Percentiles rank a stretch among this genome's conserved stretches.
Evolutionary conservation across 1,140 invertebrate species (phyloP).

Genomic region (Carposina sasakii): DNA sequence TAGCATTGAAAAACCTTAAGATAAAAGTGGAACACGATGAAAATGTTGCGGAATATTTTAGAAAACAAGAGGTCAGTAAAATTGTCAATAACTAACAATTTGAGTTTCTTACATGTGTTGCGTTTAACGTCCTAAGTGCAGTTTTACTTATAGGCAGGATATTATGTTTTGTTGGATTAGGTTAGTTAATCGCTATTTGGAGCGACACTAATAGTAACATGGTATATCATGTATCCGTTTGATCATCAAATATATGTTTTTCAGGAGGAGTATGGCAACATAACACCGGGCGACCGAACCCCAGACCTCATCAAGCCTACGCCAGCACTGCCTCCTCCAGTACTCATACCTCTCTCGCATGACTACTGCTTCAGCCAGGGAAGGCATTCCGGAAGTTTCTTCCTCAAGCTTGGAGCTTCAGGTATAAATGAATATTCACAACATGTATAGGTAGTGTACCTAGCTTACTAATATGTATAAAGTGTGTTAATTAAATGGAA

Average conservation of each 20-base stretch:
- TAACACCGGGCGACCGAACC: slow-evolving; percentile 46
- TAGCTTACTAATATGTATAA: too few relatives aligned
- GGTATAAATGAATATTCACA: too few relatives aligned
- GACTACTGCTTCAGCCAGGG: slow-evolving; percentile 77
- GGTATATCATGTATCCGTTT: too few relatives aligned
- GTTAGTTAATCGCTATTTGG: too few relatives aligned
- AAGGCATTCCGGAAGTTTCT: slow-evolving; percentile 81
- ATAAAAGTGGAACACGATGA: slow-evolving; percentile 55
- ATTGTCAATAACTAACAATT: neutral
- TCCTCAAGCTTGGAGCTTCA: slow-evolving; percentile 81
- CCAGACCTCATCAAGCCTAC: slow-evolving; percentile 30
- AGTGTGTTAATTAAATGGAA: too few relatives aligned
- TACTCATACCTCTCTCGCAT: slow-evolving; percentile 56
- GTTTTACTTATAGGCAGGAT: too few relatives aligned
- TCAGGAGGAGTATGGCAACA: slow-evolving; percentile 51
- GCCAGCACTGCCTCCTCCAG: slow-evolving; percentile 32
- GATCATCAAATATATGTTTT: slow-evolving; percentile 22
- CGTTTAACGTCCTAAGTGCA: too few relatives aligned
- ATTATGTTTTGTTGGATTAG: too few relatives aligned
- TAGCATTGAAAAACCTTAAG: slow-evolving; percentile 67
- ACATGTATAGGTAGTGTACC: too few relatives aligned
- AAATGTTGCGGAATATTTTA: slow-evolving; percentile 52
- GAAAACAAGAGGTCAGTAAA: slow-evolving; percentile 51
- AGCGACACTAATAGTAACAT: too few relatives aligned
- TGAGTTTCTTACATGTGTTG: neutral